Percentiles rank a stretch among this genome's conserved stretches.
phyloP scores from a whole-genome alignment of 2,888 invertebrate genomes.

The Priocnemis perturbator region DNA sequence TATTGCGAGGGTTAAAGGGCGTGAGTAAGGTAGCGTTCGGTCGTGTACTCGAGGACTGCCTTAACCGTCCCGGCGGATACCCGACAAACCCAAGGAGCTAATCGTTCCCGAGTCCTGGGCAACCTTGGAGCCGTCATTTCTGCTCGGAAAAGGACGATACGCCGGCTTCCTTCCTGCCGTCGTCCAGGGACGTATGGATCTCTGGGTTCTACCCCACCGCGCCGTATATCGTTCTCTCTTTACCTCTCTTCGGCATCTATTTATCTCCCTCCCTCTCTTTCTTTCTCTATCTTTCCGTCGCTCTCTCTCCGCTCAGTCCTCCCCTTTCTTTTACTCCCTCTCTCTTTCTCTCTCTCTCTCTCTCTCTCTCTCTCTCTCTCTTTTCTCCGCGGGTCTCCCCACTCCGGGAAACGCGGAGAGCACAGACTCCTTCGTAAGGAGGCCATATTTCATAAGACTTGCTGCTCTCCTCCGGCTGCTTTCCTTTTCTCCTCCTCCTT shows the following conservation, averaged over 20 bases:
- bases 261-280: constrained; percentile 35
- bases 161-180: background rate
- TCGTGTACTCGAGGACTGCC: constrained; percentile 7
- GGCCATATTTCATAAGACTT: constrained; percentile 74
- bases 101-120: background rate
- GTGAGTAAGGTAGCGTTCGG: background rate
- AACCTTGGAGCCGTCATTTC: constrained; percentile 5
- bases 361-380: constrained; percentile 23
- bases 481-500: constrained; percentile 50
- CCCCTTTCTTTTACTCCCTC: constrained; percentile 7
- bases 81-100: background rate
- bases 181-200: constrained; percentile 23
- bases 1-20: background rate
- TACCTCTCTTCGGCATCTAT: constrained; percentile 25
- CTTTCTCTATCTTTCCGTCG: background rate
- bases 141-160: constrained; percentile 8
- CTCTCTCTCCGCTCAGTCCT: constrained; percentile 13
- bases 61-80: constrained; percentile 3
- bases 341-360: constrained; percentile 12
- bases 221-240: background rate
- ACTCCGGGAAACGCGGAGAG: constrained; percentile 39
- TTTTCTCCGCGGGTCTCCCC: constrained; percentile 36
- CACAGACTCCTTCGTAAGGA: constrained; percentile 68
- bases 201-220: constrained; percentile 11
- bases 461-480: constrained; percentile 58